Evolutionary conservation across 2,797 vertebrate species (phyloP).

Genomic region (Phoxinus dragarum): DNA sequence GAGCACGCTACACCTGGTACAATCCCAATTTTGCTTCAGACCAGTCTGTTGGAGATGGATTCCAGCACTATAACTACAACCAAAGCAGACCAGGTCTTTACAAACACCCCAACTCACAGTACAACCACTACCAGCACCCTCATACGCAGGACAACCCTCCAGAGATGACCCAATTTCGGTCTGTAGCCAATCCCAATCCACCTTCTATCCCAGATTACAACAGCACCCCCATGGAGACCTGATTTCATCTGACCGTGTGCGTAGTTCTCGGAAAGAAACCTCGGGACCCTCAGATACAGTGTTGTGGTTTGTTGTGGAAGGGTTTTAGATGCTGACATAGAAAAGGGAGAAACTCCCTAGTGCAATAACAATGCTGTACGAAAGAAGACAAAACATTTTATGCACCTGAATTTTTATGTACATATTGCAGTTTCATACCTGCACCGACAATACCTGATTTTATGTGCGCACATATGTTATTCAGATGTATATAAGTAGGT

Average conservation of each 20-base stretch:
- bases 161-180: slow-evolving; percentile 12
- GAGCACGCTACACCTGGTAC: slow-evolving; percentile 61
- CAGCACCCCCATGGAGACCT: slow-evolving; percentile 61
- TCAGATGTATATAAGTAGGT: slow-evolving; percentile 6
- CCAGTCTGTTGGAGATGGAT: slow-evolving; percentile 12
- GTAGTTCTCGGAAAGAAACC: neutral
- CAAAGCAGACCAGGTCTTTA: slow-evolving; percentile 58
- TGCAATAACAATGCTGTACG: slow-evolving; percentile 5
- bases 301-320: slow-evolving; percentile 29
- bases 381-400: neutral
- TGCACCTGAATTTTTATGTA: slow-evolving; percentile 10
- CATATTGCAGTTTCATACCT: slow-evolving; percentile 31
- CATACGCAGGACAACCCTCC: slow-evolving; percentile 36
- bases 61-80: slow-evolving; percentile 67
- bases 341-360: neutral
- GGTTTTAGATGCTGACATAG: neutral
- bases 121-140: slow-evolving; percentile 37
- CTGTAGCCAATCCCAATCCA: slow-evolving; percentile 16
- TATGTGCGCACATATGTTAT: slow-evolving; percentile 1
- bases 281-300: neutral
- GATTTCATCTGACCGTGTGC: slow-evolving; percentile 16
- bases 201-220: slow-evolving; percentile 5
- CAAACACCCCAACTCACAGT: slow-evolving; percentile 46
- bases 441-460: slow-evolving; percentile 5
- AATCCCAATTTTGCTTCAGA: slow-evolving; percentile 33